These are phyloP conservation scores for Furcifer pardalis DNA, from an alignment of 2,797 vertebrate genomes.

Conservation along the genomic window DNA sequence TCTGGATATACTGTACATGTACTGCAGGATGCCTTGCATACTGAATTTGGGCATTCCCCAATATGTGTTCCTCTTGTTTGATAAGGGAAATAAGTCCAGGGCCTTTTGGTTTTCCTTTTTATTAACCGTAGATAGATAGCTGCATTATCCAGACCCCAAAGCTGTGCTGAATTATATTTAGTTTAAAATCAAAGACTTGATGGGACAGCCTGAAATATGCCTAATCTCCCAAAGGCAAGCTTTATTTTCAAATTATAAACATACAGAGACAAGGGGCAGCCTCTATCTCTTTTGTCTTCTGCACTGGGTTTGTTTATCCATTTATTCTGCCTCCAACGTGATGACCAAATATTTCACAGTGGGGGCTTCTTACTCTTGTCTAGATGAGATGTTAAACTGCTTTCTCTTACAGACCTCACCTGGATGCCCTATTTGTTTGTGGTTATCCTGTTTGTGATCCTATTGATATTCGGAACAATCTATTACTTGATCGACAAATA, in stretches of 20 bases:
- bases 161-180: background rate
- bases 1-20: background rate
- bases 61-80: background rate
- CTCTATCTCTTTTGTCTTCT: background rate
- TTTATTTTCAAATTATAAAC: background rate
- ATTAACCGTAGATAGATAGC: background rate
- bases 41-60: background rate
- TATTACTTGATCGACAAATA: constrained; percentile 71
- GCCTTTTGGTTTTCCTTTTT: background rate
- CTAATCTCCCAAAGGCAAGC: background rate
- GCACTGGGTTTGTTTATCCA: background rate
- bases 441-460: constrained; percentile 43
- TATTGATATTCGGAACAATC: constrained; percentile 52
- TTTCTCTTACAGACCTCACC: constrained; percentile 59
- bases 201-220: background rate
- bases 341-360: no score
- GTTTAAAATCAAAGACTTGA: background rate
- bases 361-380: no score
- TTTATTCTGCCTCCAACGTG: background rate
- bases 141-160: background rate
- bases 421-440: constrained; percentile 72
- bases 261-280: background rate
- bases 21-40: background rate
- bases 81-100: background rate
- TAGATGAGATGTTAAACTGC: no score